Evolutionary conservation across 2,797 vertebrate genomes (phyloP), one percentile per base, ranked within the genome.

Genomic region (Fundulus diaphanus): DNA sequence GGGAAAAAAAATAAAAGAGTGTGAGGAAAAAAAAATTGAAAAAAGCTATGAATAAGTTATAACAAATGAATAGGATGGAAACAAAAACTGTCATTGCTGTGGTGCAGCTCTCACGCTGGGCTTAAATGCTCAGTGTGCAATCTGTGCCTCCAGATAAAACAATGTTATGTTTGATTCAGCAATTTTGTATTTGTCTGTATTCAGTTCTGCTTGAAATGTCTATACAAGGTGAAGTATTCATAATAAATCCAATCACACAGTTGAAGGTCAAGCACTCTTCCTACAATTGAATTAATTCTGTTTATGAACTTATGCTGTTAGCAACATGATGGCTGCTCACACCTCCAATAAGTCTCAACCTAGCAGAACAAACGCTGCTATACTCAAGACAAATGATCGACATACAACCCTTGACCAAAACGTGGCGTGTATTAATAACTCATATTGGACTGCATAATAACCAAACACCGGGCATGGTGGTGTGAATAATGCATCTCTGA

Each of bases 31-130:
- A 81, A 82, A 80, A 75, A n/a, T n/a, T n/a, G 76, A 79, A 89
- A 80, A 78, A 52, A 16, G 15, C 35, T 76, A 89, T 90, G 86
- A 90, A 89, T 89, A 88, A 90, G 79, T 88, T 81, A 90, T 87
- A 84, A 84, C 77, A 86, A 87, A 88, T 69, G 78, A 68, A 46
- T 69, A 68, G 61, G 68, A 77, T 74, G 73, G 75, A 84, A 84
- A 85, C 67, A 82, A 80, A 84, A 82, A 61, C 3, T 15, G 76
- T 74, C 81, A 67, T 82, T 72, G 42, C 20, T 48, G 63, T 54
- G 68, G 80, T 49, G 15, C 7, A 16, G 69, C 24, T 73, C 44
- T 54, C 70, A 71, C n/a, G 61, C 24, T 31, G 51, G 3, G 69
- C 24, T 77, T 68, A 51, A 80, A 31, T 42, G 74, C 68, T 76